phyloP scores from a whole-genome alignment of 2,888 invertebrate species.

The Harpalus rufipes region DNA sequence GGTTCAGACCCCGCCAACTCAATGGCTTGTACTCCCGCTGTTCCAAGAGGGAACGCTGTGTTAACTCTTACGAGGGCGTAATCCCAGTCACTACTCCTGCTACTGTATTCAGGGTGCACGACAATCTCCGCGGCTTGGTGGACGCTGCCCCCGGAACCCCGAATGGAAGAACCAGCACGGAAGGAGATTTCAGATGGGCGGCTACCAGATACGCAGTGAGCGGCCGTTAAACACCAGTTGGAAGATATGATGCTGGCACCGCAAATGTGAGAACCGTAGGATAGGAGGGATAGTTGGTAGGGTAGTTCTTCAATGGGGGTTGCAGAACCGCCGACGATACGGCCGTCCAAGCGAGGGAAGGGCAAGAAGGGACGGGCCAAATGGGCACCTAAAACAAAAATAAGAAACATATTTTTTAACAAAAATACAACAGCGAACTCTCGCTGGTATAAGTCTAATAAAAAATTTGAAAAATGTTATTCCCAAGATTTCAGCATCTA shows the following conservation, averaged over 20 bases:
- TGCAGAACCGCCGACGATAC: slow-evolving; percentile 71
- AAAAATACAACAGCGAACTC: too few relatives aligned
- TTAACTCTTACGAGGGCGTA: slow-evolving; percentile 14
- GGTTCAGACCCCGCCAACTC: not conserved
- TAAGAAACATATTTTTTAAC: too few relatives aligned
- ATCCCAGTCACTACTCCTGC: not conserved
- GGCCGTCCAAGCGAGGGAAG: slow-evolving; percentile 54
- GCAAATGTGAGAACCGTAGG: not conserved
- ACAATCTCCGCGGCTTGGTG: slow-evolving; percentile 3
- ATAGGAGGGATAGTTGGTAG: slow-evolving; percentile 69
- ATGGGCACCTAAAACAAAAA: not conserved
- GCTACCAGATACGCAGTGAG: not conserved
- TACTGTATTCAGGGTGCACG: not conserved
- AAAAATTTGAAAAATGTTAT: too few relatives aligned
- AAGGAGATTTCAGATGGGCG: not conserved
- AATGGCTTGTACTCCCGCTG: slow-evolving; percentile 65
- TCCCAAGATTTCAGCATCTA: too few relatives aligned
- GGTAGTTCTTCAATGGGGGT: slow-evolving; percentile 71
- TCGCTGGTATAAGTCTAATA: too few relatives aligned
- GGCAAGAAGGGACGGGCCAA: slow-evolving; percentile 35
- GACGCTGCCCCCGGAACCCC: not conserved
- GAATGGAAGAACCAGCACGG: not conserved
- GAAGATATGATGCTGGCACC: not conserved
- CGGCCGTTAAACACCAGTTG: not conserved
- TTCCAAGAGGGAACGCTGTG: slow-evolving; percentile 42